Evolutionary conservation across 2,888 invertebrate genomes (phyloP).

Genomic region (Seira ritae): DNA sequence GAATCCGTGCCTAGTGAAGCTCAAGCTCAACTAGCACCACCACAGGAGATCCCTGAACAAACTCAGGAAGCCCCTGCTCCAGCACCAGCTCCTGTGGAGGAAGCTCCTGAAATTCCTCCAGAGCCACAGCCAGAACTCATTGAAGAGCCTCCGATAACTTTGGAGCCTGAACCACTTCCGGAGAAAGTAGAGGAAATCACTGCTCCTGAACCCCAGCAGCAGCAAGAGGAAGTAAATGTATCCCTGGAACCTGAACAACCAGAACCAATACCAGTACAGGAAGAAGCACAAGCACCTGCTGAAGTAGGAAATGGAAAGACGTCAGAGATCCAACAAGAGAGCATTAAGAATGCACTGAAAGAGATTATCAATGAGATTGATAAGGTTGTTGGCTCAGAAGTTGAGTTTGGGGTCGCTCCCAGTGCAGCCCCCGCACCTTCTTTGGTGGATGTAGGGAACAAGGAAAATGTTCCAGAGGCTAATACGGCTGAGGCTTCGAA

Average conservation of each 20-base stretch:
- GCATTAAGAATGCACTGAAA: conserved; percentile 79
- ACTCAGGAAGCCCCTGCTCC: conserved; percentile 7
- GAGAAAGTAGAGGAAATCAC: neutral
- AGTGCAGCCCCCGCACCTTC: conserved; percentile 40
- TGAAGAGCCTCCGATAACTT: conserved; percentile 5
- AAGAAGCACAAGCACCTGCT: conserved; percentile 47
- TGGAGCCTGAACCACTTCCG: neutral
- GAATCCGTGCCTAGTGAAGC: conserved; percentile 30
- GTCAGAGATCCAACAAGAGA: conserved; percentile 77
- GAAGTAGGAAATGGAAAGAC: conserved; percentile 56
- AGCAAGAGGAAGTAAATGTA: conserved; percentile 24
- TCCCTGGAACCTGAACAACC: conserved; percentile 21
- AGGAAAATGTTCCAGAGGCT: conserved; percentile 43
- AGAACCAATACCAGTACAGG: conserved; percentile 29
- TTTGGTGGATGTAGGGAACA: conserved; percentile 45
- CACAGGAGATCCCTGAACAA: neutral
- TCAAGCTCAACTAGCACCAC: neutral
- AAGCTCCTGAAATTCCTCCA: conserved; percentile 8
- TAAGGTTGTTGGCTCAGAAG: conserved; percentile 77
- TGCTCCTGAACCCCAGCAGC: neutral
- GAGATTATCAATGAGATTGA: conserved; percentile 81
- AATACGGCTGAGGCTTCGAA: neutral
- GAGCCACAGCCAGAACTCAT: conserved; percentile 4
- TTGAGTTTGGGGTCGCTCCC: conserved; percentile 58
- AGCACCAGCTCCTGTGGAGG: conserved; percentile 1